Base-by-base conservation (phyloP, 2,797 vertebrate genomes). In the Sarcoramphus papa region DNA sequence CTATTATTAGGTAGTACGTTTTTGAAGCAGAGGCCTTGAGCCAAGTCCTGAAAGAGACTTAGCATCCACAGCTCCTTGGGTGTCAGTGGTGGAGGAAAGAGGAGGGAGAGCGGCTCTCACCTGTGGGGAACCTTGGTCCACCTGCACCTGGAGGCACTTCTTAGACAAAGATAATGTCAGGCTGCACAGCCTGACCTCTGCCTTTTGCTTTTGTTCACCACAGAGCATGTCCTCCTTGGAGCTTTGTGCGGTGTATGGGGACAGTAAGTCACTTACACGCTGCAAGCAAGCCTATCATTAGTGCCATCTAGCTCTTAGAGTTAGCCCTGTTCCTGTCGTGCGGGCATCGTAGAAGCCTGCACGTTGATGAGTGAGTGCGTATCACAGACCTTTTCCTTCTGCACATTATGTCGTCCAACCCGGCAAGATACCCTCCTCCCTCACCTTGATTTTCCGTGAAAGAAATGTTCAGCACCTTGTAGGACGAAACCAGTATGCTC, bases 251-350 rank as follows among this genome's bases (percentile, higher is more conserved):
- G 12, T 33, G 8, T 31, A 3, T 31, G 15, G 41, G 37, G 28
- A 48, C 31, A 28, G 57, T 14, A 35, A 33, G 31, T 65, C 35
- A 19, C 20, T 80, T 25, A 30, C 4, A 20, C 8, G 7, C 67
- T 40, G 9, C n/a, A 51, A 51, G 24, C 31, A 60, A 48, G 20
- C 0, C 0, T 81, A 12, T 47, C 4, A 2, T 47, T 72, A 30
- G 64, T 69, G 47, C 27, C 40, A 11, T 14, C 6, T 47, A 17
- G 62, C 60, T 74, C 10, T 81, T 72, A n/a, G 23, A 35, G 41
- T 68, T 45, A 84, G 45, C 41, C 19, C 15, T 0, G 0, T 62
- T 86, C 35, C 51, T 3, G 2, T 56, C 3, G 1, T 7, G 27
- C 69, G 24, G 27, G 33, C 19, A 28, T 56, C 2, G 5, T 30